Evolutionary conservation across 2,888 invertebrate genomes (phyloP).

Genomic region (Dynastes hyllus): DNA sequence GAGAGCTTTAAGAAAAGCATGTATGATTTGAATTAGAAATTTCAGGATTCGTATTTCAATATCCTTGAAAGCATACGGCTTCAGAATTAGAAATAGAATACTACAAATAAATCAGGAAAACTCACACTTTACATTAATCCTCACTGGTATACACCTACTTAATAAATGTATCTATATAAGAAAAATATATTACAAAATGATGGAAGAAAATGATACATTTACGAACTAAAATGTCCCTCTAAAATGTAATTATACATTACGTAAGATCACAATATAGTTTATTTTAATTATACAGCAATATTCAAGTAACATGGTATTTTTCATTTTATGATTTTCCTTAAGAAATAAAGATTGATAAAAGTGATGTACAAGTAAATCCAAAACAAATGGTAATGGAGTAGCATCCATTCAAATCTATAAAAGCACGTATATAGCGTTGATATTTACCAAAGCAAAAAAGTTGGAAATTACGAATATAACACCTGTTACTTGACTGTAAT

Average conservation of each 20-base stretch:
- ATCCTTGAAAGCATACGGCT: no score
- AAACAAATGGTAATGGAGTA: no score
- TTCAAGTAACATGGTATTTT: neutral
- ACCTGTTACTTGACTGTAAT: neutral
- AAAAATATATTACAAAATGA: conserved; percentile 38
- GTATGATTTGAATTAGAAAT: no score
- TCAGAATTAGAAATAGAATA: neutral
- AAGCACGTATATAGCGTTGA: no score
- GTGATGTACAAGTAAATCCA: no score
- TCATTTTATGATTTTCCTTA: no score
- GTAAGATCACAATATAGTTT: conserved; percentile 36
- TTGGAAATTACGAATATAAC: no score
- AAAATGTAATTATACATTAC: conserved; percentile 25
- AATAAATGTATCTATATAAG: conserved; percentile 7
- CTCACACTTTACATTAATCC: neutral
- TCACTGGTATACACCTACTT: conserved; percentile 8
- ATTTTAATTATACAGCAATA: neutral
- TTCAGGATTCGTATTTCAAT: no score
- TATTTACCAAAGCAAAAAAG: no score
- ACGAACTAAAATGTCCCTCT: conserved; percentile 38
- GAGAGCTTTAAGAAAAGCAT: no score
- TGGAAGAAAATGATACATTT: conserved; percentile 2
- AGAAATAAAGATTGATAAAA: no score
- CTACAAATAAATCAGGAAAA: neutral
- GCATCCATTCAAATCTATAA: no score